phyloP scores from a whole-genome alignment of 2,797 vertebrate genomes.

The Dendrocincla tyrannina region DNA sequence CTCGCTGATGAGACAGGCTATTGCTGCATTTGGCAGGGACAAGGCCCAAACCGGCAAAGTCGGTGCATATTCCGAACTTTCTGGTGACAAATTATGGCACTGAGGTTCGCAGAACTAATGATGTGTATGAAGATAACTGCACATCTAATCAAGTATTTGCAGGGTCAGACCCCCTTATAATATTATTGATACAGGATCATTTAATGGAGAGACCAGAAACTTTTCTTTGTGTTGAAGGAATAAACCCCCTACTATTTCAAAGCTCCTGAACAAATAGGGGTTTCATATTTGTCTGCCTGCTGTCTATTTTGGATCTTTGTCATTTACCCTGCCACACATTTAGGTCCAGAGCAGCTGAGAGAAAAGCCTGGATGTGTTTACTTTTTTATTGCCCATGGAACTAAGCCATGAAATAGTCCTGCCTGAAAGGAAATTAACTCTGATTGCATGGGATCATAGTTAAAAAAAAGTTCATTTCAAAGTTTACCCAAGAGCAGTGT shows the following conservation, averaged over 20 bases:
- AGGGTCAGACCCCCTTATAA: neutral
- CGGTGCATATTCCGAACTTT: neutral
- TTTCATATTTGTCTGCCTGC: neutral
- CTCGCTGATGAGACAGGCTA: neutral
- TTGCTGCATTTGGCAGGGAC: neutral
- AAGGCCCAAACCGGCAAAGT: neutral
- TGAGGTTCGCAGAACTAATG: neutral
- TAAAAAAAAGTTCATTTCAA: neutral
- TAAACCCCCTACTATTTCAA: neutral
- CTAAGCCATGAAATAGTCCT: rapidly evolving
- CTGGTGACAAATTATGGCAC: neutral
- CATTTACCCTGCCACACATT: neutral
- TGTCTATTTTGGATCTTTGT: constrained; percentile 9
- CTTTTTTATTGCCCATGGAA: constrained; percentile 21
- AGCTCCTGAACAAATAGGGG: neutral
- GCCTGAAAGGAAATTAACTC: neutral
- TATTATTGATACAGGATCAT: neutral
- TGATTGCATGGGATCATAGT: neutral
- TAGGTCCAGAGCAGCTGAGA: neutral
- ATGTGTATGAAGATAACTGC: neutral
- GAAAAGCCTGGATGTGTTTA: constrained; percentile 18
- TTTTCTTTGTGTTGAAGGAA: neutral
- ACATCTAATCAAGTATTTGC: neutral
- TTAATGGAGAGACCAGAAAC: neutral
- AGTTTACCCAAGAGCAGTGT: neutral